A percentile compares a stretch with the other conserved stretches of the same genome.
Evolutionary conservation across 2,888 invertebrate genomes (phyloP).

Genomic region (Tinea trinotella): DNA sequence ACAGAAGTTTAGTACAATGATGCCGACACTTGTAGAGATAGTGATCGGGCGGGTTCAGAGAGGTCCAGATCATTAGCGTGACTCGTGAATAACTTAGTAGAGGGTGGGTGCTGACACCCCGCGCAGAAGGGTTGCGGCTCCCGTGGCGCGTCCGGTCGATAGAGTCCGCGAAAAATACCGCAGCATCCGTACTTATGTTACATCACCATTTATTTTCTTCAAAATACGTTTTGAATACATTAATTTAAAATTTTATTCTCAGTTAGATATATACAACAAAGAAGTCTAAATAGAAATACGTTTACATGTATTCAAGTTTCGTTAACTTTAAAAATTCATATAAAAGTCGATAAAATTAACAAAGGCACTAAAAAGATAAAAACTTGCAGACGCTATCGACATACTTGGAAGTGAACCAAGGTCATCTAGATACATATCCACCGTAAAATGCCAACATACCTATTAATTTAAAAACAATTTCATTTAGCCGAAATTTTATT

Average conservation of each 20-base stretch:
- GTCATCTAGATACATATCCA: neutral
- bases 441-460: neutral
- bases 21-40: neutral
- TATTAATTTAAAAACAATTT: no score
- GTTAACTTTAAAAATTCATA: no score
- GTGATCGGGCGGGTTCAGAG: slow-evolving; percentile 28
- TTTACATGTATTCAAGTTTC: no score
- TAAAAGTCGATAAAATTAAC: no score
- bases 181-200: slow-evolving; percentile 23
- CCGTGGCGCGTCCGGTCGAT: slow-evolving; percentile 42
- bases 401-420: neutral
- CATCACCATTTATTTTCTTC: neutral
- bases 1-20: neutral
- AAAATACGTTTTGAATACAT: neutral
- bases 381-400: no score
- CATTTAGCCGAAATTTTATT: no score
- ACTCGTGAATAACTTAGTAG: slow-evolving; percentile 33
- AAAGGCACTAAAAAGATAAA: no score
- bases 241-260: no score
- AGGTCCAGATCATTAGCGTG: slow-evolving; percentile 28
- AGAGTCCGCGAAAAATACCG: slow-evolving; percentile 32
- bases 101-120: slow-evolving; percentile 32
- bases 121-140: slow-evolving; percentile 39
- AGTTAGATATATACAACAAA: no score
- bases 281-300: no score